Conservation (phyloP, 2,113 vertebrate genomes). For the Dicentrarchus labrax region DNA sequence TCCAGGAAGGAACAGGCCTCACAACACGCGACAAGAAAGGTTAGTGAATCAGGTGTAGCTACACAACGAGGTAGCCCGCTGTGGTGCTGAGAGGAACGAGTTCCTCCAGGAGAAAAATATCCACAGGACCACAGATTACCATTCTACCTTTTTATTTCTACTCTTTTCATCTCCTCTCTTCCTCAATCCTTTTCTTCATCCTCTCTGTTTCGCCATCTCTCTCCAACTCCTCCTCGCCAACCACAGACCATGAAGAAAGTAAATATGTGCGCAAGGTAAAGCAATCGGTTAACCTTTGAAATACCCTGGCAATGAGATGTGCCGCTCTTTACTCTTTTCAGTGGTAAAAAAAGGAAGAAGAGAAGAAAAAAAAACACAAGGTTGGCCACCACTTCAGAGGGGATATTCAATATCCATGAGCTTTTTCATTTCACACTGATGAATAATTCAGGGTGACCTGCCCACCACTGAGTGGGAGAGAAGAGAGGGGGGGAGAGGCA, state of each 20-base stretch:
- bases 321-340: conserved; percentile 62
- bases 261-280: conserved; percentile 76
- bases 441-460: conserved; percentile 87
- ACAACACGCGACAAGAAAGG: not conserved
- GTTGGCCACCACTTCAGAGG: conserved; percentile 80
- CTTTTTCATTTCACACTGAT: conserved; percentile 84
- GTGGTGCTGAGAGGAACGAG: not conserved
- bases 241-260: conserved; percentile 57
- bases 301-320: conserved; percentile 70
- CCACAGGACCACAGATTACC: conserved; percentile 31
- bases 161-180: conserved; percentile 25
- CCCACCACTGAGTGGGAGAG: conserved; percentile 73
- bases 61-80: conserved; percentile 7
- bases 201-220: conserved; percentile 11
- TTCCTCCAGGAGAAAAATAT: conserved; percentile 28
- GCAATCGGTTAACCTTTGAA: conserved; percentile 80
- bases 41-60: not conserved
- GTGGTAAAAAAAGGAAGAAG: conserved; percentile 23
- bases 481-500: conserved; percentile 46
- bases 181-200: conserved; percentile 32
- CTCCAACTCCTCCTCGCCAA: conserved; percentile 12
- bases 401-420: conserved; percentile 85
- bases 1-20: conserved; percentile 39
- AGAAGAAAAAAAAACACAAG: conserved; percentile 54
- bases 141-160: conserved; percentile 5